Conservation (phyloP, 2,113 vertebrate species). For the Cyprinodon variegatus region DNA sequence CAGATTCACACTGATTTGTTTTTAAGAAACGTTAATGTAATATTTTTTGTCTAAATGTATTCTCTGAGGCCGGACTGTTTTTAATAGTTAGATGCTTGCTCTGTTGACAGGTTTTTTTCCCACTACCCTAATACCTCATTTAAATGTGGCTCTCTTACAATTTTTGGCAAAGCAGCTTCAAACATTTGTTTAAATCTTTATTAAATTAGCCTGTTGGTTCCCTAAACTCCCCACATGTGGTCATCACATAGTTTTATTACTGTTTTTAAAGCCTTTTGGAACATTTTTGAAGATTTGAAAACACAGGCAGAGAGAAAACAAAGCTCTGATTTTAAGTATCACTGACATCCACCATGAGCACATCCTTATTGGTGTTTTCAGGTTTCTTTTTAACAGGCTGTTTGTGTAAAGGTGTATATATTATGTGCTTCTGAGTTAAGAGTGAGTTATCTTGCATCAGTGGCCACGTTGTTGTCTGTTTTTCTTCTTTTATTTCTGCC, state of each 20-base stretch:
- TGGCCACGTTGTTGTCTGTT: constrained; percentile 12
- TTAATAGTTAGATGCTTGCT: no score
- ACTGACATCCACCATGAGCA: constrained; percentile 38
- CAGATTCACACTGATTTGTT: no score
- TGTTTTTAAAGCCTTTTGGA: neutral
- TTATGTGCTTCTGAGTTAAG: constrained; percentile 17
- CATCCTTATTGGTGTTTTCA: constrained; percentile 30
- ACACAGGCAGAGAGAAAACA: constrained; percentile 40
- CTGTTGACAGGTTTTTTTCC: no score
- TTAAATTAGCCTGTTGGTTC: no score
- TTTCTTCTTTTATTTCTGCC: neutral
- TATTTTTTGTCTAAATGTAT: no score
- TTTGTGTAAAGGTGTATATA: constrained; percentile 11
- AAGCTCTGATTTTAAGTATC: constrained; percentile 56
- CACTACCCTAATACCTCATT: no score
- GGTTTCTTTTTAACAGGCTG: constrained; percentile 15
- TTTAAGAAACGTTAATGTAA: no score
- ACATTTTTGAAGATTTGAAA: neutral
- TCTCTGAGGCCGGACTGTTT: no score
- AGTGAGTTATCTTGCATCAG: constrained; percentile 33
- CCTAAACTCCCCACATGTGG: neutral
- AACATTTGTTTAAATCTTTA: no score
- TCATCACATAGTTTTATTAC: neutral
- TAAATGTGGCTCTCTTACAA: no score
- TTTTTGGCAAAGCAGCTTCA: no score